Evolutionary conservation across 1,140 invertebrate genomes (phyloP).

Genomic region (Uloborus diversus): DNA sequence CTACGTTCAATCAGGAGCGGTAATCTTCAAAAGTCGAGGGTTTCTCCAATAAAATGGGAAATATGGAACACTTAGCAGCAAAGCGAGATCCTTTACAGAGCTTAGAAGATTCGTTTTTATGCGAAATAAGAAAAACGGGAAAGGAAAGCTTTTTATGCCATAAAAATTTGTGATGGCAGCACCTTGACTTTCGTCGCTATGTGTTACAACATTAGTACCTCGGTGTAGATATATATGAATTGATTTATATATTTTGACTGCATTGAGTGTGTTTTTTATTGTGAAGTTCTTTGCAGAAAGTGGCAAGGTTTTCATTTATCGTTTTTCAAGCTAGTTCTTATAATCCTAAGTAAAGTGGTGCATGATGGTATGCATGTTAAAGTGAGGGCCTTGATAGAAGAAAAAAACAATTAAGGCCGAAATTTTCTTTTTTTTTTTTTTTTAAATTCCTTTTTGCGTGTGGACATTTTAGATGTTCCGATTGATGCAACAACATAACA

Average conservation of each 20-base stretch:
- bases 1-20: not conserved
- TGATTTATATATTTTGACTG: slow-evolving; percentile 33
- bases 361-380: too few relatives aligned
- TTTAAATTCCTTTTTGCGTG: too few relatives aligned
- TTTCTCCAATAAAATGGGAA: slow-evolving; percentile 13
- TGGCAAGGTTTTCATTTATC: not conserved
- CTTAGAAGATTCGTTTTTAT: not conserved
- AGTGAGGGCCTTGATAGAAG: too few relatives aligned
- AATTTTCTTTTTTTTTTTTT: too few relatives aligned
- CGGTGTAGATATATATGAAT: not conserved
- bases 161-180: slow-evolving; percentile 36
- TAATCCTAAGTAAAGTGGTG: too few relatives aligned
- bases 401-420: too few relatives aligned
- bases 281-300: not conserved
- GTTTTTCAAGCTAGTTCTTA: too few relatives aligned
- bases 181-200: not conserved
- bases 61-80: slow-evolving; percentile 16
- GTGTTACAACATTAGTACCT: slow-evolving; percentile 11
- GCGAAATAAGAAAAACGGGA: not conserved
- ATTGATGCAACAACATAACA: too few relatives aligned
- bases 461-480: too few relatives aligned
- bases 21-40: not conserved
- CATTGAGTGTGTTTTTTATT: not conserved
- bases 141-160: slow-evolving; percentile 6
- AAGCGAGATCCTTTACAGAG: not conserved